A percentile compares a stretch with the other conserved stretches of the same genome.
Evolutionary conservation across 2,113 vertebrate species (phyloP).

Genomic region (Tonatia bakeri): DNA sequence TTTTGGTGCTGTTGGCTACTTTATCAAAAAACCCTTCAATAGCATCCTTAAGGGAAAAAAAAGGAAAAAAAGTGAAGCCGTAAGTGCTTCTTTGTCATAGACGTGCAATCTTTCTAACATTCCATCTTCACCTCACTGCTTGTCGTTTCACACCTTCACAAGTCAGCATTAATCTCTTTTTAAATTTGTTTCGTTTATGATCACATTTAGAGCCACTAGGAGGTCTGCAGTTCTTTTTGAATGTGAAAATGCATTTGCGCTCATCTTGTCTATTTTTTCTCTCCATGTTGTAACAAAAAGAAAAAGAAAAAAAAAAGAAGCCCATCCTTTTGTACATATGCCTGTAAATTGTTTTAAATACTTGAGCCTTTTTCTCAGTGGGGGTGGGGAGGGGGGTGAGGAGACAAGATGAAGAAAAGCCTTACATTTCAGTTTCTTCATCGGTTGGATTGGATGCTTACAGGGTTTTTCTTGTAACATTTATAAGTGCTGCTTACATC

Average conservation of each 20-base stretch:
- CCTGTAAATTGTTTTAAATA: conserved; percentile 99
- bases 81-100: conserved; percentile 90
- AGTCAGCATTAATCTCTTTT: conserved; percentile 84
- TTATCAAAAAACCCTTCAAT: conserved; percentile 92
- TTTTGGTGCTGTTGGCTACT: conserved; percentile 98
- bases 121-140: conserved; percentile 91
- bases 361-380: conserved; percentile 96
- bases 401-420: conserved; percentile 99
- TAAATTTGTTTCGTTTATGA: conserved; percentile 74
- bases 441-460: conserved; percentile 94
- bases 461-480: conserved; percentile 99
- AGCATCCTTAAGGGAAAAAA: conserved; percentile 83
- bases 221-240: conserved; percentile 88
- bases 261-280: conserved; percentile 86
- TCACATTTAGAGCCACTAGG: conserved; percentile 96
- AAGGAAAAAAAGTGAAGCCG: conserved; percentile 80
- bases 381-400: conserved; percentile 80
- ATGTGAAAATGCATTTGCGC: conserved; percentile 92
- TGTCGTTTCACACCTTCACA: conserved; percentile 82
- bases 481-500: conserved; percentile 99
- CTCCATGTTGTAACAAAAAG: conserved; percentile 87
- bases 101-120: conserved; percentile 99
- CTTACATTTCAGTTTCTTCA: conserved; percentile 99
- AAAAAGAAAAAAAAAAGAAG: conserved; percentile 78
- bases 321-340: conserved; percentile 96